Percentiles rank a stretch among this genome's conserved stretches.
Evolutionary conservation across 2,888 invertebrate genomes (phyloP).

Genomic region (Acrobasis repandana): DNA sequence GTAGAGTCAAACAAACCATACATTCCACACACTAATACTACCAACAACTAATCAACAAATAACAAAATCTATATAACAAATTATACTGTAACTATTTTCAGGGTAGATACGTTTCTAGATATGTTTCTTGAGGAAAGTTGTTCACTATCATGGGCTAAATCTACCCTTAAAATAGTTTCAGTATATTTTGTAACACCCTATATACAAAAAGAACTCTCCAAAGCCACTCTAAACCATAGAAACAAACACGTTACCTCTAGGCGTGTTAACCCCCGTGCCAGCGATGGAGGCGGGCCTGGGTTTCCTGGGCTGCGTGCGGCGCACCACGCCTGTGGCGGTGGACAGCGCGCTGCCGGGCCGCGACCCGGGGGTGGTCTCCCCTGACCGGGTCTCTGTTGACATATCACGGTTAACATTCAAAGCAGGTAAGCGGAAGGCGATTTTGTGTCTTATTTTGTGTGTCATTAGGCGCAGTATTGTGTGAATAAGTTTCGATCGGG

Average conservation of each 20-base stretch:
- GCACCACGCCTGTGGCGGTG: slow-evolving; percentile 72
- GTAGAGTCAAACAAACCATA: too few species aligned
- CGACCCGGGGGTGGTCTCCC: slow-evolving; percentile 90
- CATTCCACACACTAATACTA: too few species aligned
- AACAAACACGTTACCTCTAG: slow-evolving; percentile 56
- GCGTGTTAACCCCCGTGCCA: slow-evolving; percentile 90
- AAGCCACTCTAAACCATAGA: neutral
- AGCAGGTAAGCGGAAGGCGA: neutral
- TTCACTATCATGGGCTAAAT: too few species aligned
- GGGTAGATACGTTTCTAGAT: too few species aligned
- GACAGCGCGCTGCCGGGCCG: slow-evolving; percentile 94
- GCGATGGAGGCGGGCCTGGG: slow-evolving; percentile 86
- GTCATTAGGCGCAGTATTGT: neutral
- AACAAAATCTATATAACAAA: too few species aligned
- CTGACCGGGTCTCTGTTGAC: slow-evolving; percentile 85
- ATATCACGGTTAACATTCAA: slow-evolving; percentile 21
- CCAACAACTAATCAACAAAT: too few species aligned
- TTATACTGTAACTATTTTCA: too few species aligned
- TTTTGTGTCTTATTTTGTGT: neutral
- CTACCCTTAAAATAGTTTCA: too few species aligned
- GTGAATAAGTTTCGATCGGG: neutral
- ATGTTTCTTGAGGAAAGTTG: too few species aligned
- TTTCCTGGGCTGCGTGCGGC: slow-evolving; percentile 83
- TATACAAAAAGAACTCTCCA: neutral
- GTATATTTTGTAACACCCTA: too few species aligned